These are phyloP conservation scores for Cynaeus angustus DNA, from an alignment of 2,888 invertebrate genomes.

Conservation along the genomic window DNA sequence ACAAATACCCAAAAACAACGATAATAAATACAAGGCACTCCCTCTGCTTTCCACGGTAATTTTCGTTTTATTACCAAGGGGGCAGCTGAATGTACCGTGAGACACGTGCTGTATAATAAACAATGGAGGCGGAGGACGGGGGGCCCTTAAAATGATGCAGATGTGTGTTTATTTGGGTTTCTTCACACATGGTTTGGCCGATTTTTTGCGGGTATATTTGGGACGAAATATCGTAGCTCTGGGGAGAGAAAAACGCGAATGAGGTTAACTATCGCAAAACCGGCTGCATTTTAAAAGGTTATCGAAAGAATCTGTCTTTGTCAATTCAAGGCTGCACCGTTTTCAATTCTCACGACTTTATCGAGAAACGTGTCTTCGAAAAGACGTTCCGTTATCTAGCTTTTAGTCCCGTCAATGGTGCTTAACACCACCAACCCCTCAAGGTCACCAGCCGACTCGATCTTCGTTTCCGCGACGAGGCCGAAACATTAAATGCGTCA, in stretches of 20 bases:
- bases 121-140: background rate
- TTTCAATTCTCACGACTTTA: background rate
- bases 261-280: no score
- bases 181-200: slow-evolving; percentile 4
- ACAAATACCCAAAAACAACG: slow-evolving; percentile 7
- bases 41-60: slow-evolving; percentile 22
- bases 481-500: slow-evolving; percentile 20
- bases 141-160: slow-evolving; percentile 12
- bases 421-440: slow-evolving; percentile 33
- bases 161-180: slow-evolving; percentile 10
- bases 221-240: background rate
- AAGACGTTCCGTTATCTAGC: slow-evolving; percentile 22
- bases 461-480: background rate
- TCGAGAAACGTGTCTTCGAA: slow-evolving; percentile 1
- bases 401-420: slow-evolving; percentile 8
- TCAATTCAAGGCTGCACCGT: no score
- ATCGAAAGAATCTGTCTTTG: no score
- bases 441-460: slow-evolving; percentile 16
- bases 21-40: slow-evolving; percentile 39
- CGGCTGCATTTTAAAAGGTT: no score
- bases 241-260: background rate
- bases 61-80: slow-evolving; percentile 17
- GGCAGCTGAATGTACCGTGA: slow-evolving; percentile 5
- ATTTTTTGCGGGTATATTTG: slow-evolving; percentile 14
- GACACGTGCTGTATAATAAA: slow-evolving; percentile 21